Evolutionary conservation across 2,797 vertebrate species (phyloP), one percentile per base, ranked within the genome.

Genomic region (Melanitta fusca): DNA sequence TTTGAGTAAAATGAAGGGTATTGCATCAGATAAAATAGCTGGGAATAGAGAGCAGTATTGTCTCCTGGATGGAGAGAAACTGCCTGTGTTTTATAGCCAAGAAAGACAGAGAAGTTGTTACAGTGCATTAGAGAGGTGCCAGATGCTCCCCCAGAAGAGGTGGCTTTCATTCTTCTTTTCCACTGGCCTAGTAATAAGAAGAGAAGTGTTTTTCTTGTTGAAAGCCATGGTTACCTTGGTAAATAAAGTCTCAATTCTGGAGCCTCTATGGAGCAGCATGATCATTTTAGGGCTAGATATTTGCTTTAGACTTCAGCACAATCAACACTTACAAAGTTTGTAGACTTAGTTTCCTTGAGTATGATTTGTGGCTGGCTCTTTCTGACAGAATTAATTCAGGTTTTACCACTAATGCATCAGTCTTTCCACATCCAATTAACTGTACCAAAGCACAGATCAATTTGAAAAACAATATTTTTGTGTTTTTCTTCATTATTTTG

Each of bases 1-100:
- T 75, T 72, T 88, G 61, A 92, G 57, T 38, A 89, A 93, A 92
- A 88, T 91, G 64, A 92, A 65, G 54, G 11, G 17, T 78, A 34
- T 71, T 85, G 41, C 45, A 69, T 83, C 74, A 87, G 64, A 69
- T 70, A 17, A 85, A 91, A 65, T 78, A 85, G 13, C 45, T 89
- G 74, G 21, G 39, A 93, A 91, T 91, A 72, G 92, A 88, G 24
- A 80, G 43, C 54, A 62, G 8, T 65, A 15, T 83, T 95, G 24
- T 83, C 47, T 83, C 38, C 53, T 85, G 49, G 38, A 69, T 75
- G 27, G 24, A 92, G 32, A n/a, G 54, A 83, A 87, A 39, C 18
- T 94, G 61, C 22, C 57, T 85, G 17, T 72, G 30, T 74, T 80
- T 82, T 81, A 61, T 47, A 70, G 41, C 34, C 58, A 71, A 56